Base-by-base conservation (phyloP, 2,888 invertebrate genomes). In the Drosophila recens region DNA sequence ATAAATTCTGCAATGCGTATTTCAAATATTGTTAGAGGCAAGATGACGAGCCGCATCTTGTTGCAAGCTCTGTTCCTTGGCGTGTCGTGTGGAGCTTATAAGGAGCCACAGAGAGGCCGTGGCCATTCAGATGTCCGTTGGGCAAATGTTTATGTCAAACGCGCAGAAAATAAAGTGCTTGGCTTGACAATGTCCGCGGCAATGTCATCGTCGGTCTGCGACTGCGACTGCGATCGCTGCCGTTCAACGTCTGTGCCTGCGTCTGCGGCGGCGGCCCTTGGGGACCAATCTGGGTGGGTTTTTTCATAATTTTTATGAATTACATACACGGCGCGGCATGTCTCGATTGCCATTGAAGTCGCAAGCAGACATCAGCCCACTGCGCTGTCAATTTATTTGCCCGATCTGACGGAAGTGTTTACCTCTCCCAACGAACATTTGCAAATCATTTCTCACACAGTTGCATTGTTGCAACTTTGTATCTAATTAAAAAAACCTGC, bases 111-210 rank as follows among this genome's bases (percentile, higher is more conserved):
- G 84, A 86, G 89, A 79, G 64, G 80, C 86, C 86, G 80, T 80
- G 75, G 80, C 89, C 84, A 86, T 86, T 86, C 86, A 86, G 84
- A 82, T 86, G 86, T 86, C 86, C 86, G 72, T 80, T 81, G 86
- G 86, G 86, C 87, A 87, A 87, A 87, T 87, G 89, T 87, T 87
- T 89, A 87, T 87, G 87, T 89, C 87, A 87, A 87, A 79, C 87
- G 81, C 75, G 79, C 80, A 74, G 85, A 87, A 87, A 87, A 87
- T 87, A 87, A 89, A 87, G 89, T 87, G 89, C 89, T 87, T 82
- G 89, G 77, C 80, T 83, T 89, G 84, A 84, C 84, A 84, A 89
- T 88, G 89, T 84, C 83, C 72, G 68, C 80, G 72, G 86, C 88
- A 85, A 84, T 84, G 83, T 84, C 83, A 84, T 82, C 82, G 73